Evolutionary conservation across 2,888 invertebrate genomes (phyloP), one percentile per base, ranked within the genome.

Genomic region (Spodoptera picta): DNA sequence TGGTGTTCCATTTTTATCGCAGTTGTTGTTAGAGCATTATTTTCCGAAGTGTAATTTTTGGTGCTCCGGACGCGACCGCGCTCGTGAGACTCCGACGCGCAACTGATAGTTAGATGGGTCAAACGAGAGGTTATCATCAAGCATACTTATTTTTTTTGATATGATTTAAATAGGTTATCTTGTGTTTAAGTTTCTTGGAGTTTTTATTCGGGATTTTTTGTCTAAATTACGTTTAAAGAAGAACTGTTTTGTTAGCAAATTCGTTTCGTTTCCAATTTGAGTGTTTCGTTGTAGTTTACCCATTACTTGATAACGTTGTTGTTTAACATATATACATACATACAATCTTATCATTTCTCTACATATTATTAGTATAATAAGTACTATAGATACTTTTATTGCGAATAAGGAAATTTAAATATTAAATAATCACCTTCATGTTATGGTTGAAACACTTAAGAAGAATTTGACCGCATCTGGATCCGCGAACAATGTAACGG

Each of bases 1-100:
- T 77, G 76, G 31, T 83, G 85, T 4, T 85, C 86, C 87, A 88
- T 88, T 78, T 79, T 80, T 63, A 52, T 49, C 58, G 60, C 0
- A 5, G 3, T 23, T n/a, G 23, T 52, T 9, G 54, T 50, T 65
- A 47, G 46, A 53, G 51, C 73, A 73, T 79, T 55, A 3, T 59
- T 69, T 61, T 45, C 45, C 36, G 23, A n/a, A n/a, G 36, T 14
- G 41, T 4, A 31, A 2, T 45, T 46, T 11, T 19, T n/a, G 0
- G 3, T 14, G 53, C 9, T 7, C 1, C 61, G 60, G 44, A 43
- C 78, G 54, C 69, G 79, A 58, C 31, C 44, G 47, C 3, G 4
- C 6, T 11, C 24, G 5, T 2, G 7, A 9, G 12, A 6, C 4
- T 59, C 50, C 42, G 14, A 50, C n/a, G 5, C 46, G 48, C 46